A percentile compares a stretch with the other conserved stretches of the same genome.
Conservation (phyloP, 2,113 vertebrate species). For the Irena cyanogastra region DNA sequence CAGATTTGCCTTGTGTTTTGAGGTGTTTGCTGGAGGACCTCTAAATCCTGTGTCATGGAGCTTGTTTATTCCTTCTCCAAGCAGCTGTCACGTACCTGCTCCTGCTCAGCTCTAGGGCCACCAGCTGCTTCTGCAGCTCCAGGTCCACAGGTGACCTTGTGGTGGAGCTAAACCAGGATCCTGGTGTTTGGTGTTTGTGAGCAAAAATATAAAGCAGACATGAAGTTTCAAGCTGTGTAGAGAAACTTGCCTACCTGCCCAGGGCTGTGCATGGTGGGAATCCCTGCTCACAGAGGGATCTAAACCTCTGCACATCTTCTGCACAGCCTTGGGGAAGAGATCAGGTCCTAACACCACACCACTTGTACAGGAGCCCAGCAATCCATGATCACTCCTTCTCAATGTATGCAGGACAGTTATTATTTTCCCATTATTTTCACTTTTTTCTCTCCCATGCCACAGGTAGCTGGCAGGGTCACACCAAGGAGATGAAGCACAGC, state of each 20-base stretch:
- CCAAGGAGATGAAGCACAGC: not conserved
- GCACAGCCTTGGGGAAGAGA: not conserved
- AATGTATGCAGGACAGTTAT: not conserved
- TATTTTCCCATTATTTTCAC: not conserved
- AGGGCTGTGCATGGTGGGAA: not conserved
- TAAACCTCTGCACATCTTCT: not conserved
- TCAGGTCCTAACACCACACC: accelerated
- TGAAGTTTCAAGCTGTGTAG: not conserved
- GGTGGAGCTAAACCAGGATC: not conserved
- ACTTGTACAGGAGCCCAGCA: not conserved
- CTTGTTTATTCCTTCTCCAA: not conserved
- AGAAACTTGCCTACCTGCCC: not conserved
- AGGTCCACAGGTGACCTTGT: not conserved
- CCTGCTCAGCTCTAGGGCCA: not conserved
- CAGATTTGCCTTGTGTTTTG: accelerated
- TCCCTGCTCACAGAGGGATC: not conserved
- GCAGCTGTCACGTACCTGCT: not conserved
- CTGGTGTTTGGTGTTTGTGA: not conserved
- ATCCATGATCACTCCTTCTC: not conserved
- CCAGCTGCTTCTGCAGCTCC: not conserved
- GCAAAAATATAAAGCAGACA: not conserved
- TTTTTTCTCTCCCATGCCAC: not conserved
- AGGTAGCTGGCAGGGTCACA: not conserved
- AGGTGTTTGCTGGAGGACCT: not conserved
- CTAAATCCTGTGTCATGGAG: not conserved